phyloP scores from a whole-genome alignment of 1,140 invertebrate species.

The Drosophila kikkawai region DNA sequence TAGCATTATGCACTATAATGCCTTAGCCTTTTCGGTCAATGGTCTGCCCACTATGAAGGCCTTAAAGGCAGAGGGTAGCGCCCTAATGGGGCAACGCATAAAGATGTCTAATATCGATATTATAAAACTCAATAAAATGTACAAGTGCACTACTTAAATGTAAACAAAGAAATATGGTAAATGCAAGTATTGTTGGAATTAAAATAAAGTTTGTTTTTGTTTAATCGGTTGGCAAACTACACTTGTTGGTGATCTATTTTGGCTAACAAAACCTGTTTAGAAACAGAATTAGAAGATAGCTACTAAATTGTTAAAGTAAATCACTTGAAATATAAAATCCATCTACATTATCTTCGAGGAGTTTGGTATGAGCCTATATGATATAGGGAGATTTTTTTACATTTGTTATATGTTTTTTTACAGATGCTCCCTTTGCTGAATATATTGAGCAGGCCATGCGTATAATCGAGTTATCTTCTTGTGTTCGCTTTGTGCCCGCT shows the following conservation, averaged over 20 bases:
- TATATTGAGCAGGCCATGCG: slow-evolving; percentile 66
- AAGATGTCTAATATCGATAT: slow-evolving; percentile 86
- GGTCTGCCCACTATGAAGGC: slow-evolving; percentile 89
- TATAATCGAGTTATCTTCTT: slow-evolving; percentile 77
- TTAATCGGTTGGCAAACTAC: background rate
- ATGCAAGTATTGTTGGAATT: background rate
- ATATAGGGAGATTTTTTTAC: background rate
- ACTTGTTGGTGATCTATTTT: background rate
- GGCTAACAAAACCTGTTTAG: too few species aligned
- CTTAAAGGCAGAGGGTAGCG: slow-evolving; percentile 23
- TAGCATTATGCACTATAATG: slow-evolving; percentile 89
- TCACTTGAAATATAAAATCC: too few species aligned
- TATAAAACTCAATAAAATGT: slow-evolving; percentile 86
- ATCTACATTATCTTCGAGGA: slow-evolving; percentile 51
- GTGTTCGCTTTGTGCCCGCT: slow-evolving; percentile 64
- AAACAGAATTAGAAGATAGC: too few species aligned
- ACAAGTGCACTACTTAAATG: slow-evolving; percentile 69
- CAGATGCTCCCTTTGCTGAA: slow-evolving; percentile 16
- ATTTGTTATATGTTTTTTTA: background rate
- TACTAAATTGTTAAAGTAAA: too few species aligned
- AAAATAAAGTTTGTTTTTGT: background rate
- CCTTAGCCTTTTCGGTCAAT: slow-evolving; percentile 90
- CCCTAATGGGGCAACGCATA: slow-evolving; percentile 86
- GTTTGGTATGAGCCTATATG: slow-evolving; percentile 52
- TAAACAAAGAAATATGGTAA: slow-evolving; percentile 5